phyloP scores from a whole-genome alignment of 2,797 vertebrate genomes.

The Sparus aurata region DNA sequence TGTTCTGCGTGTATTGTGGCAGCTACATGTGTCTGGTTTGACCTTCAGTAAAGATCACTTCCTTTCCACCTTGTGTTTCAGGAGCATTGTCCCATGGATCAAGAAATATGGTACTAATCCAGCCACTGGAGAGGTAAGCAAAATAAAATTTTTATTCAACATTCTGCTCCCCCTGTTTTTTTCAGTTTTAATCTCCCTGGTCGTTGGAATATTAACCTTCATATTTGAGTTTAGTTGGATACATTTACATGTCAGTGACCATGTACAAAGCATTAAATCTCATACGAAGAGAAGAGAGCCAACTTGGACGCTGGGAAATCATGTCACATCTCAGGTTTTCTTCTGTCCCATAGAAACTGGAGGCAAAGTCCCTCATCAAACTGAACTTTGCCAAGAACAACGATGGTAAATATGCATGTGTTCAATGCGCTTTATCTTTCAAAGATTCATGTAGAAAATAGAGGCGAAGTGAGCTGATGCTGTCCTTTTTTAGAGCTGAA shows the following conservation, averaged over 20 bases:
- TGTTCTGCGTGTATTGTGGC: not conserved
- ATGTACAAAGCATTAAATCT: not conserved
- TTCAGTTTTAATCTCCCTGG: not conserved
- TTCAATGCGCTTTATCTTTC: not conserved
- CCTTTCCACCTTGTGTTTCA: conserved; percentile 58
- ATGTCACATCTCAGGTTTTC: not conserved
- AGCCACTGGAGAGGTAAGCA: conserved; percentile 91
- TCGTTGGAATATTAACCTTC: not conserved
- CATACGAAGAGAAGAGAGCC: not conserved
- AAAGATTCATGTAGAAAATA: rapidly evolving
- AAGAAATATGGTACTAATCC: conserved; percentile 97
- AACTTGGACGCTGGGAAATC: not conserved
- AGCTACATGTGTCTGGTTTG: not conserved
- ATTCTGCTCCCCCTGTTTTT: not conserved
- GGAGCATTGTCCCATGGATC: conserved; percentile 98
- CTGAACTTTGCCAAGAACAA: conserved; percentile 95
- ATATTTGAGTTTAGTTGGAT: not conserved
- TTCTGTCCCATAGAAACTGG: conserved; percentile 89
- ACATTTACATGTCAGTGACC: not conserved
- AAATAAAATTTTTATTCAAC: not conserved
- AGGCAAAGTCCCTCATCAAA: conserved; percentile 94
- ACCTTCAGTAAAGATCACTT: not conserved
- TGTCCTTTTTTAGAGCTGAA: not conserved
- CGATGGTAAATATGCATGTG: conserved; percentile 88
- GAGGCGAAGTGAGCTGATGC: rapidly evolving